Percentiles rank a stretch among this genome's conserved stretches.
Evolutionary conservation across 2,113 vertebrate genomes (phyloP).

Genomic region (Himantopus leucocephalus): DNA sequence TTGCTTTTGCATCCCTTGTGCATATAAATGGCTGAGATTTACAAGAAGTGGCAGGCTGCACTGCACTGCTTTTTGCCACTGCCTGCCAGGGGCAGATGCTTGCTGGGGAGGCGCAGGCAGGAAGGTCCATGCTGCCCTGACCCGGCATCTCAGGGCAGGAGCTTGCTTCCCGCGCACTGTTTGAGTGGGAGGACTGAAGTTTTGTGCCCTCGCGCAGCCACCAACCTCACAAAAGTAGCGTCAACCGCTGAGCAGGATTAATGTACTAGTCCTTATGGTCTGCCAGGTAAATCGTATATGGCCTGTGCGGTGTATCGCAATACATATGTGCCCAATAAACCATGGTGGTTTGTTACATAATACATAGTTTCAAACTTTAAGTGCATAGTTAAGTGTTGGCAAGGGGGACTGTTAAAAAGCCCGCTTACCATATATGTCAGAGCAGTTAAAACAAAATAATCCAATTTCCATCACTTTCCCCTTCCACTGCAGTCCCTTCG

Average conservation of each 20-base stretch:
- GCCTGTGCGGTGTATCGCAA: not conserved
- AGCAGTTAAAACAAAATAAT: not conserved
- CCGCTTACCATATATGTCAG: not conserved
- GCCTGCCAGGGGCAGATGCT: not conserved
- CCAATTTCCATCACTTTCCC: not conserved
- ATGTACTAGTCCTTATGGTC: not conserved
- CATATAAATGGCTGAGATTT: not conserved
- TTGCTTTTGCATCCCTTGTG: not conserved
- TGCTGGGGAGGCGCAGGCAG: fast-evolving
- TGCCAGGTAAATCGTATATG: not conserved
- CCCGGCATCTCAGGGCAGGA: not conserved
- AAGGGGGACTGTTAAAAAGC: not conserved
- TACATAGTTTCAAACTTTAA: not conserved
- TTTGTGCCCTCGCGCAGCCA: not conserved
- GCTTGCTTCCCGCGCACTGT: not conserved
- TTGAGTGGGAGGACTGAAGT: not conserved
- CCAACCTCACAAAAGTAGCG: not conserved
- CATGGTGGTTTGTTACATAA: not conserved
- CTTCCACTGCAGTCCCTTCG: not conserved
- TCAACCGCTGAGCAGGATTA: not conserved
- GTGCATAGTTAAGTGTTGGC: not conserved
- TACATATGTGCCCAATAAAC: not conserved
- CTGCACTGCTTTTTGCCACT: not conserved
- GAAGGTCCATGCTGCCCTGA: not conserved
- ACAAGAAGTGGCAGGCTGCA: not conserved